These are phyloP conservation scores for Torymus tubicola DNA, from an alignment of 2,888 invertebrate genomes.

Conservation along the genomic window DNA sequence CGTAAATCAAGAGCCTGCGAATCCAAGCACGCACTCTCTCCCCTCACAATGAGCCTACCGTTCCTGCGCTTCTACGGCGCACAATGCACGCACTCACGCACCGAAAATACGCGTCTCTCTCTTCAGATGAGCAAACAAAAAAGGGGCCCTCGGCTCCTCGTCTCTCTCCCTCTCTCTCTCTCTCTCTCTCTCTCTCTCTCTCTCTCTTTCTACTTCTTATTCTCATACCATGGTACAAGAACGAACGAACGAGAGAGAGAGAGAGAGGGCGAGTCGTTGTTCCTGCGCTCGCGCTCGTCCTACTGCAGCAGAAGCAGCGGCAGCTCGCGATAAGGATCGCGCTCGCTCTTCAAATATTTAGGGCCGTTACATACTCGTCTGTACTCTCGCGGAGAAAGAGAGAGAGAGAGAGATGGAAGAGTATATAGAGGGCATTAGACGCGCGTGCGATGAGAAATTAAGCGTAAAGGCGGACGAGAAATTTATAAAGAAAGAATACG, in stretches of 20 bases:
- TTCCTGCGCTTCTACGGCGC: neutral
- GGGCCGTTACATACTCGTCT: neutral
- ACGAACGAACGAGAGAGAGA: no score
- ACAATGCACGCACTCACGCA: constrained; percentile 8
- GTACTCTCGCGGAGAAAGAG: no score
- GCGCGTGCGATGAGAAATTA: constrained; percentile 30
- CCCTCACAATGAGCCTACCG: neutral
- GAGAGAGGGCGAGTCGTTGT: no score
- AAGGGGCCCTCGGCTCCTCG: neutral
- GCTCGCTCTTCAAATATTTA: constrained; percentile 41
- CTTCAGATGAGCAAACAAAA: constrained; percentile 26
- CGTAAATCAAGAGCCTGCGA: constrained; percentile 5
- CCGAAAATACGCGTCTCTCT: constrained; percentile 11
- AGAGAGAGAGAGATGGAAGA: no score
- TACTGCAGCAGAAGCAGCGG: neutral
- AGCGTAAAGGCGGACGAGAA: constrained; percentile 18
- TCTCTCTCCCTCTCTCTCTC: neutral
- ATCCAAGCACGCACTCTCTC: neutral
- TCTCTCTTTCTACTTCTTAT: no score
- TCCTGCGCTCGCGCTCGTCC: neutral
- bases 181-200: neutral
- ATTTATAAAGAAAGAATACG: constrained; percentile 30
- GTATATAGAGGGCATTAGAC: neutral
- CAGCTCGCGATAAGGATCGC: constrained; percentile 42
- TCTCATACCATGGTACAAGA: no score